Evolutionary conservation across 2,797 vertebrate genomes (phyloP), one percentile per base, ranked within the genome.

Genomic region (Botia almorhae): DNA sequence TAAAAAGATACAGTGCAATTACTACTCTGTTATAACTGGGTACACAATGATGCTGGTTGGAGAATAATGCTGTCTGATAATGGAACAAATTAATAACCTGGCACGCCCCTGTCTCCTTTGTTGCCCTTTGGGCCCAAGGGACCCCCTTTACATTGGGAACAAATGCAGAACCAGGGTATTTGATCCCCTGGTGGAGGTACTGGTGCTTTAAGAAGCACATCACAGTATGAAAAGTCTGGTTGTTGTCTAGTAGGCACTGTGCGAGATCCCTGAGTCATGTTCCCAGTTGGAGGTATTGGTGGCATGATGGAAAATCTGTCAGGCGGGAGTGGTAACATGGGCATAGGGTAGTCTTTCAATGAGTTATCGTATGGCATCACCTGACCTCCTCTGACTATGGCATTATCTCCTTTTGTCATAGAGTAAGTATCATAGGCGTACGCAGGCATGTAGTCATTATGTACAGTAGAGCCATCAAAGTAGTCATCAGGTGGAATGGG

Each of bases 121-220:
- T 92, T 89, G 29, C 93, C 93, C 83, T 94, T 94, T 71, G 85
- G 83, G 2, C 89, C 91, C 2, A 4, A 1, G 0, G 70, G 86
- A 50, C 84, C 83, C 69, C 82, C 87, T 72, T 93, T 91, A 78
- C 93, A 95, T 70, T 76, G 86, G 0, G 81, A 80, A 48, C 93
- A 95, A 39, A 93, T 60, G 81, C 93, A 94, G 86, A 85, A 90
- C 72, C 88, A 87, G 1, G 94, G 92, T 8, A 93, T 86, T 74
- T 90, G 85, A 12, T 89, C 81, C 0, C 86, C 19, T 0, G 89
- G 82, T 0, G 85, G 85, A 0, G 90, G 91, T 0, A 87, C 81
- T 0, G 88, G 84, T 0, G 84, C 67, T 48, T 85, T 90, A 85
- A 91, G 4, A n/a, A 93, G 80, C 33, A 90, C 36, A 70, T 91